Conservation (phyloP, 2,888 invertebrate genomes). For the Calameuta pallipes region DNA sequence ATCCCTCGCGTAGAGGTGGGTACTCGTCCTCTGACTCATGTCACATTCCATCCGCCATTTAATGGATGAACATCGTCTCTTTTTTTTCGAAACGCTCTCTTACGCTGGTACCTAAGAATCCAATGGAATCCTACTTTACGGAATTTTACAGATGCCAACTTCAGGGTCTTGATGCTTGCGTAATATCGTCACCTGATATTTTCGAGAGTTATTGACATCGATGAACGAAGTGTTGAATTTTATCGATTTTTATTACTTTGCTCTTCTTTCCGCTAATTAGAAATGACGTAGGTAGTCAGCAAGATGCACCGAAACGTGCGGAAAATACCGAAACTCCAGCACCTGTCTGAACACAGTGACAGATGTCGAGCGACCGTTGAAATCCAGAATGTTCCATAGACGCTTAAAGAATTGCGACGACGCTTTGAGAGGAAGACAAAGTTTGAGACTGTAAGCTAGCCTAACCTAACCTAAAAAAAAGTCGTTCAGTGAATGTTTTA, state of each 20-base stretch:
- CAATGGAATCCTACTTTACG: not conserved
- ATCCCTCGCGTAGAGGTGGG: conserved; percentile 7
- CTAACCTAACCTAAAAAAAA: not conserved
- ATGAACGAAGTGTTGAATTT: not conserved
- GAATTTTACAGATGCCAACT: not conserved
- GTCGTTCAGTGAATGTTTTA: not conserved
- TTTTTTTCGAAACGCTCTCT: conserved; percentile 25
- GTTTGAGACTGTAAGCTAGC: not conserved
- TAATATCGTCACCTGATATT: not conserved
- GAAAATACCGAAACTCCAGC: not conserved
- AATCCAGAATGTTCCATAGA: not conserved
- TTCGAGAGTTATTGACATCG: not conserved
- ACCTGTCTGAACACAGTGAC: not conserved
- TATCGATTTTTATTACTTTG: not conserved
- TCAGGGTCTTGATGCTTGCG: not conserved
- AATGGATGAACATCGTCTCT: conserved; percentile 49
- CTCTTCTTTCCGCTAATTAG: not conserved
- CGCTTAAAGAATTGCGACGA: not conserved
- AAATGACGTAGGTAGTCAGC: not conserved
- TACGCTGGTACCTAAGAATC: not conserved
- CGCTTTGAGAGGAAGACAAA: not conserved
- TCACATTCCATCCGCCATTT: conserved; percentile 18
- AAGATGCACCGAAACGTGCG: not conserved
- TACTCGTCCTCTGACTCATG: conserved; percentile 4
- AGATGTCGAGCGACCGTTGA: not conserved